Evolutionary conservation across 2,113 vertebrate genomes (phyloP), one percentile per base, ranked within the genome.

Genomic region (Gallinago media): DNA sequence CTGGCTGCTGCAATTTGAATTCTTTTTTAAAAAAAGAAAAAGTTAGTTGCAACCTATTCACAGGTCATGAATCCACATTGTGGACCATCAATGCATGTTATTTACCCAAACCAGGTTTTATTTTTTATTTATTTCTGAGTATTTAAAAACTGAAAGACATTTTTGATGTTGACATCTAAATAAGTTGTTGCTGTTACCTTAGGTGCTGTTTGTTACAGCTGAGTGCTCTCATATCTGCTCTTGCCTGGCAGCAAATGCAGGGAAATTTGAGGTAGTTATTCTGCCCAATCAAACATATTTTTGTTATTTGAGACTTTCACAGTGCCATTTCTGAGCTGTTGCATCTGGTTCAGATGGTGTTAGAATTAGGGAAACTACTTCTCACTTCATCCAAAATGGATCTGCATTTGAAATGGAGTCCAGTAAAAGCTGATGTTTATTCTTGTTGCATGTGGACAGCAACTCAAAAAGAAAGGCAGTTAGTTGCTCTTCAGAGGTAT

Each of bases 1-100:
- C 19, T 72, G 0, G 0, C 8, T 2, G 0, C 23, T 65, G n/a
- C 15, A 79, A 12, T 79, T 54, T 5, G 2, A 63, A 70, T 15
- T 21, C 40, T 44, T 18, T 44, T 44, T 44, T 4, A 17, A 17
- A 46, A 47, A 55, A 11, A 38, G 50, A 50, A 36, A 63, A 61
- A 22, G 3, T 67, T 49, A 62, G 4, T 47, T 58, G 32, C 18
- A 49, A 8, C 2, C 5, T 56, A 46, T 80, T 63, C 15, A 63
- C 42, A 25, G 20, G 5, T 42, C 5, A 2, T 20, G 22, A 73
- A 73, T 76, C 27, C 36, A 14, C 3, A 2, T 13, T 62, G 9
- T 16, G 14, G 7, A 15, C 26, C 42, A 8, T 31, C 81, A 68
- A 21, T 89, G 17, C 59, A 36, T 9, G 9, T 62, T 68, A 70